phyloP scores from a whole-genome alignment of 2,113 vertebrate species.

The Zapornia atra region DNA sequence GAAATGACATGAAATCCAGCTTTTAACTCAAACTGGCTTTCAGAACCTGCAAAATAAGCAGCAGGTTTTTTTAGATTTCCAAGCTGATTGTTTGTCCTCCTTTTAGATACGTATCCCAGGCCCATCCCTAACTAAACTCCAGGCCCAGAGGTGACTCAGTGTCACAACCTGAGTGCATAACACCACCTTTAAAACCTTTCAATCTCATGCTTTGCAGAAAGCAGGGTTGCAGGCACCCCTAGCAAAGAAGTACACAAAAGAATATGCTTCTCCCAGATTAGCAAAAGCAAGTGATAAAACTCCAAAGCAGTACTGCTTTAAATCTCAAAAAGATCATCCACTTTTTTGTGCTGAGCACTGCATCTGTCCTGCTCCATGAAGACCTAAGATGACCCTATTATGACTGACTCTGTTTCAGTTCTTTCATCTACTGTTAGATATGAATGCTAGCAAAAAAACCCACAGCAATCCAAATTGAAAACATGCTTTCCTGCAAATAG shows the following conservation, averaged over 20 bases:
- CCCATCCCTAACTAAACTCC: not conserved
- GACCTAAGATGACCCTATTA: not conserved
- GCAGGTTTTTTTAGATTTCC: not conserved
- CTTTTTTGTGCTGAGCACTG: not conserved
- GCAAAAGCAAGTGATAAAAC: not conserved
- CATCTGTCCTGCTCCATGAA: not conserved
- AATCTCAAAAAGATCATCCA: not conserved
- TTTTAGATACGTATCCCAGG: not conserved
- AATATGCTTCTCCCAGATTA: not conserved
- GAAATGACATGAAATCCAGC: not conserved
- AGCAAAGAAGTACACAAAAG: not conserved
- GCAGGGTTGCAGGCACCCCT: not conserved
- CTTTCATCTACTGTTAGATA: not conserved
- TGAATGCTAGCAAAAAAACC: not conserved
- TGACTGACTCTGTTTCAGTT: not conserved
- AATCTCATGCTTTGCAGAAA: not conserved
- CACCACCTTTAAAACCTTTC: not conserved
- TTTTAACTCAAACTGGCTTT: not conserved
- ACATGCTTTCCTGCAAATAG: not conserved
- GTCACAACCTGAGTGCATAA: not conserved
- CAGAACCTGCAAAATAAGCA: not conserved
- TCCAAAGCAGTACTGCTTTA: not conserved
- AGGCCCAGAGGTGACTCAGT: not conserved
- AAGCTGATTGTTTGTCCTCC: not conserved
- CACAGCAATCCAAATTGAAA: not conserved